Evolutionary conservation across 2,888 invertebrate genomes (phyloP), one percentile per base, ranked within the genome.

Genomic region (Pristionchus japonicus): DNA sequence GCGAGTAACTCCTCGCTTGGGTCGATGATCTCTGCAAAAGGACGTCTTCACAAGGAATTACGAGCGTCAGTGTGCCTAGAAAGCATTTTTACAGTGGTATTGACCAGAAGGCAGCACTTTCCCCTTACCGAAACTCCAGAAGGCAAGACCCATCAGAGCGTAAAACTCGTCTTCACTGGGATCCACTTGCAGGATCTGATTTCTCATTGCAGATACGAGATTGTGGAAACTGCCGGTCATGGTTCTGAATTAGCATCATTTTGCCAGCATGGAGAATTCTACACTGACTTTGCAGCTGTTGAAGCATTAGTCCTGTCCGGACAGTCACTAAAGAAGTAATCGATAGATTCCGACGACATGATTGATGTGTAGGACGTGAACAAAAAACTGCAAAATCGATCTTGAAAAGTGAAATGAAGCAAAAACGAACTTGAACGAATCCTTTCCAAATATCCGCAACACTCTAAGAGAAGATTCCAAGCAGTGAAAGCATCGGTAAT

Each of bases 101-200:
- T n/a, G n/a, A n/a, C n/a, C n/a, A n/a, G n/a, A n/a, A n/a, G n/a
- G n/a, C n/a, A 27, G 13, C 7, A 64, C 23, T 3, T 4, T 27
- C 6, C 67, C 34, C 43, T n/a, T 3, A 77, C 77, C 77, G 77
- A 77, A n/a, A 27, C 43, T 43, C 77, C 77, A 77, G 77, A 77
- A 77, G 0, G 43, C 43, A 1, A 77, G 77, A 4, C n/a, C 77
- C 11, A 77, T 40, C 15, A 77, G 13, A 9, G 77, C 77, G n/a
- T n/a, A 3, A 15, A 77, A 47, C n/a, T 77, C 77, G 34, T 77
- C 77, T 15, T 77, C 77, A 17, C 34, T 40, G 11, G 43, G 43
- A 13, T 77, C 27, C 9, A 34, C 7, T 37, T 37, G 34, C 7
- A 20, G 37, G 9, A 37, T 40, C n/a, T 57, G 57, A 57, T n/a